phyloP scores from a whole-genome alignment of 2,888 invertebrate genomes.

The Euzetes globulus region DNA sequence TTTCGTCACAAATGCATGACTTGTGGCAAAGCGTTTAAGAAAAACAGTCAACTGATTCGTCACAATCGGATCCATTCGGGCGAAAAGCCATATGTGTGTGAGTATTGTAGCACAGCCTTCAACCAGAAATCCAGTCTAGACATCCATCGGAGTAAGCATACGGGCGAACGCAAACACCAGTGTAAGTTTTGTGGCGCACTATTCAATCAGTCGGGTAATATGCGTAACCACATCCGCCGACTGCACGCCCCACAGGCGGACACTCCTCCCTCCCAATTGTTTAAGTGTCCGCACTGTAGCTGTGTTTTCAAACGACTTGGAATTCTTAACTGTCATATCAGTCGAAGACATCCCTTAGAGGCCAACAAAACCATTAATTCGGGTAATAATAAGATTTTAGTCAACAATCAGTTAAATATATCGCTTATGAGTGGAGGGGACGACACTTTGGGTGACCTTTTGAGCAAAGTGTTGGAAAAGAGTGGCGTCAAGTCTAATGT shows the following conservation, averaged over 20 bases:
- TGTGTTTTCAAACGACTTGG: conserved; percentile 61
- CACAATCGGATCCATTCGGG: conserved; percentile 51
- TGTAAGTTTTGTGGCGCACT: conserved; percentile 50
- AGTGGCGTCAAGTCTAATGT: conserved; percentile 46
- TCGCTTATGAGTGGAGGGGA: background rate
- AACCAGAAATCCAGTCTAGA: conserved; percentile 50
- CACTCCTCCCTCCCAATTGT: conserved; percentile 45
- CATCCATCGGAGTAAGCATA: conserved; percentile 50
- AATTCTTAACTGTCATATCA: conserved; percentile 60
- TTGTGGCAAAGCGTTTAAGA: conserved; percentile 51
- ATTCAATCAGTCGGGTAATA: conserved; percentile 56
- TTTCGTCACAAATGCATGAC: conserved; percentile 46
- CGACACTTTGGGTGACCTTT: conserved; percentile 48
- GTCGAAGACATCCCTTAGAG: conserved; percentile 37
- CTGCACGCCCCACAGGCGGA: conserved; percentile 51
- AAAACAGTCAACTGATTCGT: conserved; percentile 55
- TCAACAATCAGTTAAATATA: background rate
- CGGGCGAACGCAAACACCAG: conserved; percentile 50
- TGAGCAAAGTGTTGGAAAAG: conserved; percentile 53
- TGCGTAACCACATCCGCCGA: conserved; percentile 53
- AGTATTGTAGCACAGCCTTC: conserved; percentile 48
- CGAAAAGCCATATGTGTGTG: conserved; percentile 49
- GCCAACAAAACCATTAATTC: background rate
- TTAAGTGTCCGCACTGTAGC: conserved; percentile 59
- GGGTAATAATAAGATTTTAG: background rate